phyloP scores from a whole-genome alignment of 2,888 invertebrate species.

The Alloscopus bannaensis region DNA sequence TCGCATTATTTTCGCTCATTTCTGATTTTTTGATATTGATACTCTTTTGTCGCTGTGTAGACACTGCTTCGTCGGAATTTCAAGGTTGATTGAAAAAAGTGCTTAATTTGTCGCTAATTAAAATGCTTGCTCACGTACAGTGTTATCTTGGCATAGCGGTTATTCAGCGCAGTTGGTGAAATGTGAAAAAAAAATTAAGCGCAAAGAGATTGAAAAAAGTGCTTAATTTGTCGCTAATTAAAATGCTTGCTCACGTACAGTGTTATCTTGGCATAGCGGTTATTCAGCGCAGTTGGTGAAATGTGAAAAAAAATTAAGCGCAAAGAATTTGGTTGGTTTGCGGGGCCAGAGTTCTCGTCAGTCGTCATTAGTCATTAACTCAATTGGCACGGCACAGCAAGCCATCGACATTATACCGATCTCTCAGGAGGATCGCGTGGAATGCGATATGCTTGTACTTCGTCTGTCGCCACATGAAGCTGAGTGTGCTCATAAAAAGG shows the following conservation, averaged over 20 bases:
- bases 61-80: background rate
- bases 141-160: no score
- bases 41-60: background rate
- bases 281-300: background rate
- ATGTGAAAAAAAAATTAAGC: background rate
- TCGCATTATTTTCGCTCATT: conserved; percentile 1
- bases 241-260: conserved; percentile 29
- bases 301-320: background rate
- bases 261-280: background rate
- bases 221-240: conserved; percentile 29
- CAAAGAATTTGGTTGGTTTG: background rate
- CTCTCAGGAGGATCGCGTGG: background rate
- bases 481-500: background rate
- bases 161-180: no score
- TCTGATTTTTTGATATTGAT: background rate
- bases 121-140: no score
- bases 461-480: no score
- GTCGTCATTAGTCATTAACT: background rate
- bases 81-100: background rate
- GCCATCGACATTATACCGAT: background rate
- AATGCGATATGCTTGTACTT: no score
- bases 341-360: conserved; percentile 2
- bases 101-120: background rate
- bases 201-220: conserved; percentile 9
- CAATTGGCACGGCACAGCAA: background rate